These are phyloP conservation scores for Lucinisca nassula DNA, from an alignment of 2,888 invertebrate genomes.

Conservation along the genomic window DNA sequence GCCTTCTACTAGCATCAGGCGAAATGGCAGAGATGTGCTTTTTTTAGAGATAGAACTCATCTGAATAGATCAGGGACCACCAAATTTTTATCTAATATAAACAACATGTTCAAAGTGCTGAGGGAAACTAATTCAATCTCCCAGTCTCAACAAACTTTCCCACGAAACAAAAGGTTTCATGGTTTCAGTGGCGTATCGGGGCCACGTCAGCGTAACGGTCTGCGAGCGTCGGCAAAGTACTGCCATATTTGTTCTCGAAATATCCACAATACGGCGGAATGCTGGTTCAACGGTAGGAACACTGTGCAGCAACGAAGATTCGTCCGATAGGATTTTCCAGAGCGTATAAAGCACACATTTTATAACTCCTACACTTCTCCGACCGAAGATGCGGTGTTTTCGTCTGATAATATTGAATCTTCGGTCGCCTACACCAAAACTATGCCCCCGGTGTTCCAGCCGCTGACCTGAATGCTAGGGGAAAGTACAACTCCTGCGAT, in stretches of 20 bases:
- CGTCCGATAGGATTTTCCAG: background rate
- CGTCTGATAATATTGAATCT: background rate
- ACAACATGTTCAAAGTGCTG: too few species aligned
- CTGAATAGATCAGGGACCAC: background rate
- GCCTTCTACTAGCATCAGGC: background rate
- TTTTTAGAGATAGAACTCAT: background rate
- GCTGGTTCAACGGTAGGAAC: background rate
- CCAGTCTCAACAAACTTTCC: too few species aligned
- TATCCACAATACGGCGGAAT: background rate
- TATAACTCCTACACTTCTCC: too few species aligned
- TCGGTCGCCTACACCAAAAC: background rate
- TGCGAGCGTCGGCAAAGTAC: background rate
- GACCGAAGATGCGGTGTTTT: background rate
- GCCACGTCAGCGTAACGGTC: too few species aligned
- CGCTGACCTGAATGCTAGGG: background rate
- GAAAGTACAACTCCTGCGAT: background rate
- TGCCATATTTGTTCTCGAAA: background rate
- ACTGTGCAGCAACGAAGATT: background rate
- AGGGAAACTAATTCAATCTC: too few species aligned
- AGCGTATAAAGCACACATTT: background rate
- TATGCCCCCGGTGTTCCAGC: background rate
- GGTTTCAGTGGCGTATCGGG: too few species aligned
- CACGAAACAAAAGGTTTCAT: too few species aligned
- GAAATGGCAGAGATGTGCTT: background rate
- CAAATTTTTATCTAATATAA: background rate